Evolutionary conservation across 92 coral and sea anemone species (phyloP).

Genomic region (Montipora capitata): DNA sequence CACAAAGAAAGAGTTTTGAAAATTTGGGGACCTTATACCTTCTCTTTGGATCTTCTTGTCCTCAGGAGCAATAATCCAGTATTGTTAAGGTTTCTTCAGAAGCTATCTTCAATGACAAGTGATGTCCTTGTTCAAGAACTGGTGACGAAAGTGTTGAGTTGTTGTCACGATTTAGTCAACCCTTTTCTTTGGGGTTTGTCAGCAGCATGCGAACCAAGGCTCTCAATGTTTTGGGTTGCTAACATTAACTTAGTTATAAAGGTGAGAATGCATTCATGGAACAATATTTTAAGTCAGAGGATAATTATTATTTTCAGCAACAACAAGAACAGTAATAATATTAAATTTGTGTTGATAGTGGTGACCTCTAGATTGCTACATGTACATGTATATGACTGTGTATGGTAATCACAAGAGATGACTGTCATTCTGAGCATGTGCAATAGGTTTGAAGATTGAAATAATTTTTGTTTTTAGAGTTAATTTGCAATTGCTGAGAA

Average conservation of each 20-base stretch:
- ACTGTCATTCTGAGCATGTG: too few species aligned
- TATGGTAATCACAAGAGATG: too few species aligned
- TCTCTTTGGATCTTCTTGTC: not conserved
- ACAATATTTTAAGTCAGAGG: not conserved
- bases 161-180: conserved; percentile 87
- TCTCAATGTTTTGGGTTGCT: conserved; percentile 90
- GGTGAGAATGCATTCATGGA: conserved; percentile 35
- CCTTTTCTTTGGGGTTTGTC: conserved; percentile 82
- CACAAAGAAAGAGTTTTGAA: not conserved
- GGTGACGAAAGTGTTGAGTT: conserved; percentile 72
- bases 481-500: too few species aligned
- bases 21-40: too few species aligned
- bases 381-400: too few species aligned
- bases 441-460: too few species aligned
- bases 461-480: too few species aligned
- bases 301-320: too few species aligned
- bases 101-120: conserved; percentile 67
- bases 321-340: too few species aligned
- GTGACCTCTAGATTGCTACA: too few species aligned
- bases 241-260: conserved; percentile 81
- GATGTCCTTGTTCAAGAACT: conserved; percentile 76
- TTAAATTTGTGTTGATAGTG: too few species aligned
- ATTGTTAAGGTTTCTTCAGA: conserved; percentile 87
- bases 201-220: conserved; percentile 88
- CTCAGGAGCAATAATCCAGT: conserved; percentile 95